Evolutionary conservation across 2,113 vertebrate genomes (phyloP).

Genomic region (Albula goreensis): DNA sequence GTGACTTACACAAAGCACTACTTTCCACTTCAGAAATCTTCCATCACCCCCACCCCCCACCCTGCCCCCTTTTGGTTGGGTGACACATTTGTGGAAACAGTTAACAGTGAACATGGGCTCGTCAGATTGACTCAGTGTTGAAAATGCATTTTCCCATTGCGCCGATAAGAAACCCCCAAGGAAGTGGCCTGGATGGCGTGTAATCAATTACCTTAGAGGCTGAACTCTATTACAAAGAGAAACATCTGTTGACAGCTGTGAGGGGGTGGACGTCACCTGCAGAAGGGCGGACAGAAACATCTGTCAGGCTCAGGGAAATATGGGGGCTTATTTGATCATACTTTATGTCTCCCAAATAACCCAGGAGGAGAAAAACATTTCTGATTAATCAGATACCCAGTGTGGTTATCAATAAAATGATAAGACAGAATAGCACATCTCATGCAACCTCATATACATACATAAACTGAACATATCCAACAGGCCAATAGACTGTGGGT

Average conservation of each 20-base stretch:
- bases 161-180: not conserved
- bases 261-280: not conserved
- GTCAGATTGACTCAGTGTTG: not conserved
- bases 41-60: not conserved
- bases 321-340: not conserved
- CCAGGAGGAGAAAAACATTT: not conserved
- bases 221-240: conserved; percentile 5
- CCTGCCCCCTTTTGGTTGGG: no score
- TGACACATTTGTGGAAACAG: not conserved
- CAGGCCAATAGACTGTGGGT: no score
- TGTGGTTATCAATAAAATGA: not conserved
- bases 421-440: not conserved
- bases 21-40: not conserved
- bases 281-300: not conserved
- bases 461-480: no score
- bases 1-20: not conserved
- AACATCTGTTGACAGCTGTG: conserved; percentile 8
- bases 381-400: not conserved
- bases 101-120: not conserved
- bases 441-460: no score
- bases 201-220: conserved; percentile 3
- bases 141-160: not conserved
- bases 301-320: not conserved
- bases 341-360: not conserved
- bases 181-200: not conserved